Evolutionary conservation across 1,140 invertebrate genomes (phyloP).

Genomic region (Phymorhynchus buccinoides): DNA sequence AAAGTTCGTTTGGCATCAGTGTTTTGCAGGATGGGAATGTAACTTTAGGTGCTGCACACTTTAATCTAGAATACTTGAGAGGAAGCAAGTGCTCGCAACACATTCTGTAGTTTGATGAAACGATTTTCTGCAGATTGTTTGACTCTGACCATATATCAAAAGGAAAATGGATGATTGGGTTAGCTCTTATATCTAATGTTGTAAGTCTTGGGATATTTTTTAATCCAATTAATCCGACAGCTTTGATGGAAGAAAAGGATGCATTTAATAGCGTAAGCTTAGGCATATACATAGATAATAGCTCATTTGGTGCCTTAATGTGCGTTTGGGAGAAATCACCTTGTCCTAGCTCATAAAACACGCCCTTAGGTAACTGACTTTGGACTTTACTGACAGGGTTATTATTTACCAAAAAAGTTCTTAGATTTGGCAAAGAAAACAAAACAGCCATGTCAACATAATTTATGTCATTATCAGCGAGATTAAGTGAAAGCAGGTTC

Average conservation of each 20-base stretch:
- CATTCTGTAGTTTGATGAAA: neutral
- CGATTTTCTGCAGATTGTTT: neutral
- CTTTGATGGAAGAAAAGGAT: neutral
- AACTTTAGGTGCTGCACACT: neutral
- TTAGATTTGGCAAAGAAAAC: slow-evolving; percentile 12
- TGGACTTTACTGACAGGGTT: slow-evolving; percentile 1
- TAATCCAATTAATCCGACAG: neutral
- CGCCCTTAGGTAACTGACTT: too few relatives aligned
- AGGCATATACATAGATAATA: neutral
- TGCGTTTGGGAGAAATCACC: neutral
- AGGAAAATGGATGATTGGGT: neutral
- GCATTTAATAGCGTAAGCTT: neutral
- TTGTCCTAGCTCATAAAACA: neutral
- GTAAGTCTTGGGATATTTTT: neutral
- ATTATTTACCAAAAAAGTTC: slow-evolving; percentile 3
- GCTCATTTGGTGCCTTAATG: neutral
- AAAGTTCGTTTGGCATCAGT: neutral
- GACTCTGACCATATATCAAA: neutral
- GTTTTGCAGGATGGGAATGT: neutral
- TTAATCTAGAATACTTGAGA: neutral
- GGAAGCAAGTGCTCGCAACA: neutral
- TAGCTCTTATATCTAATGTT: neutral
- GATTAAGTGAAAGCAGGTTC: slow-evolving; percentile 11
- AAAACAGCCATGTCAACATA: slow-evolving; percentile 3
- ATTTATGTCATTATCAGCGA: slow-evolving; percentile 31